Base-by-base conservation (phyloP, 2,888 invertebrate species). In the Fabriciana adippe region DNA sequence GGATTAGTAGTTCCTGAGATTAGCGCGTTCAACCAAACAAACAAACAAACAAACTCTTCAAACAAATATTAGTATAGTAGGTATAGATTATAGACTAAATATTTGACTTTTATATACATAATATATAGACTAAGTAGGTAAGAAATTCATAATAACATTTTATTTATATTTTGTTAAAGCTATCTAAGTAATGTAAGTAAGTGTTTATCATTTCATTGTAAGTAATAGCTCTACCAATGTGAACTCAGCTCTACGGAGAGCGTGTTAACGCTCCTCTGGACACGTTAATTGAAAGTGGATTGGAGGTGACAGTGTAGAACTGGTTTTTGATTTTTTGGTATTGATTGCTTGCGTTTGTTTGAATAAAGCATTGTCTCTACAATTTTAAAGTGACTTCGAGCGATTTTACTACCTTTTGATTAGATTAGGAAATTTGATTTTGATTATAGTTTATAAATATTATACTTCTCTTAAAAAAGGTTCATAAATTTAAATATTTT, bases 241-340 rank as follows among this genome's bases (percentile, higher is more conserved):
- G 81, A 74, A 78, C 82, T 70, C 73, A 67, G 78, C 84, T 76
- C 79, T 71, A 74, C 70, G 62, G 71, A 68, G 70, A 74, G 75
- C 79, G 80, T 78, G 89, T 90, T 92, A 87, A 90, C 92, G 90
- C 86, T 87, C 74, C 85, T 86, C 86, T 88, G 89, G 85, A 81
- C 88, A 87, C 90, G 89, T 91, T 91, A 92, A 92, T 92, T 91
- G 91, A 91, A 91, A 90, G 82, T 85, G 90, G 91, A 90, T 90
- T 88, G 88, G 89, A 90, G 91, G 91, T 90, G 91, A 89, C 90
- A 90, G 88, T 88, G 90, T 89, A 89, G 87, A 89, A 90, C 86
- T 81, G 81, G 75, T 83, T 86, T 85, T 68, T 83, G 81, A 79
- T 83, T 84, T 81, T 84, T 84, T 82, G 72, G 74, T 75, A 78